These are phyloP conservation scores for Hypomesus transpacificus DNA, from an alignment of 2,113 vertebrate species.

Conservation along the genomic window DNA sequence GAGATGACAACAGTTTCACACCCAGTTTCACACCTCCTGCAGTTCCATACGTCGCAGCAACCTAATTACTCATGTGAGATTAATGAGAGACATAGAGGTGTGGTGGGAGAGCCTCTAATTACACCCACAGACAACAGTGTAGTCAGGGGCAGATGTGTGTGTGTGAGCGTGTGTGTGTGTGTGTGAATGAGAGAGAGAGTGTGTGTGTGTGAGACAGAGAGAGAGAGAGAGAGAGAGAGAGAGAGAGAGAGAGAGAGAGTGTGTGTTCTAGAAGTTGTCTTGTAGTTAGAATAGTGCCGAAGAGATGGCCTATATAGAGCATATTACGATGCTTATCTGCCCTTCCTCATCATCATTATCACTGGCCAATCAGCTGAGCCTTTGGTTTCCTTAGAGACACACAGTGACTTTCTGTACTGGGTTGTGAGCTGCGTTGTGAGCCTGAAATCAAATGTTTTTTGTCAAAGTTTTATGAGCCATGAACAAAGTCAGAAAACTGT, in stretches of 20 bases:
- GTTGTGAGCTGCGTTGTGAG: too few relatives aligned
- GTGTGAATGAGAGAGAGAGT: too few relatives aligned
- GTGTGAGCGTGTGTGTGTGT: background rate
- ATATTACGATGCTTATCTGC: too few relatives aligned
- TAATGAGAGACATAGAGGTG: conserved; percentile 67
- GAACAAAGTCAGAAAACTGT: conserved; percentile 21
- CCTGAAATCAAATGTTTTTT: too few relatives aligned
- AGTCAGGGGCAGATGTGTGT: conserved; percentile 23
- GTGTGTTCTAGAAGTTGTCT: background rate
- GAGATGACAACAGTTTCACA: conserved; percentile 71
- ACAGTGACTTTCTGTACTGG: too few relatives aligned
- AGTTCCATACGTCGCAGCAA: conserved; percentile 56
- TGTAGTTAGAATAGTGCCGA: background rate
- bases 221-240: too few relatives aligned
- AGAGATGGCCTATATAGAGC: too few relatives aligned
- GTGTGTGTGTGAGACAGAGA: background rate
- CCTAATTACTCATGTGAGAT: conserved; percentile 70
- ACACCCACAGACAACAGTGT: conserved; percentile 43
- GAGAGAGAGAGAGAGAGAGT: too few relatives aligned
- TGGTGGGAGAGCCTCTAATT: conserved; percentile 60
- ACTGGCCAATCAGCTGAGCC: too few relatives aligned
- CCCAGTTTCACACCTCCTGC: conserved; percentile 62
- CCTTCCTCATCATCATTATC: too few relatives aligned
- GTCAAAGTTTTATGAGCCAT: conserved; percentile 1
- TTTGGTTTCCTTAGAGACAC: too few relatives aligned